Evolutionary conservation across 2,888 invertebrate genomes (phyloP).

Genomic region (Trachelus stipa): DNA sequence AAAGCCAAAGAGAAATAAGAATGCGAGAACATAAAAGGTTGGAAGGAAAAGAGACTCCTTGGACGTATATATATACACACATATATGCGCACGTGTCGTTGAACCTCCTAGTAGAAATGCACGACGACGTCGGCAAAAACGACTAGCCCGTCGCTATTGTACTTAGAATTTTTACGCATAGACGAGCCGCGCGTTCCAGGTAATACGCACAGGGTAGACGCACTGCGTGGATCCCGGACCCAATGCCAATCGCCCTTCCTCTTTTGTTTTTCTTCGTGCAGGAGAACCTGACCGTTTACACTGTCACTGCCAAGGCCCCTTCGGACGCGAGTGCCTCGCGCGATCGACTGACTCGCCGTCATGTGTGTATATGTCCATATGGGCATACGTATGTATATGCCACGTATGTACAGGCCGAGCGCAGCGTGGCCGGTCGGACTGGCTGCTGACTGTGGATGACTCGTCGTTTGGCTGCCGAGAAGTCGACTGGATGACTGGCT

Average conservation of each 20-base stretch:
- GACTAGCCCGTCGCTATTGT: not conserved
- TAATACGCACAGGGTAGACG: not conserved
- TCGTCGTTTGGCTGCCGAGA: not conserved
- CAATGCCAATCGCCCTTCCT: not conserved
- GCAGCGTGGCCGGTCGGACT: constrained; percentile 14
- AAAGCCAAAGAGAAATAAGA: not conserved
- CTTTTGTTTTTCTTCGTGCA: not conserved
- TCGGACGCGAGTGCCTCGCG: not conserved
- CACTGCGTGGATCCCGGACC: not conserved
- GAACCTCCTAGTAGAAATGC: not conserved
- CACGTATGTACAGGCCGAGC: constrained; percentile 13
- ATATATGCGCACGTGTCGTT: not conserved
- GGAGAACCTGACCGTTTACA: not conserved
- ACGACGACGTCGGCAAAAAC: not conserved
- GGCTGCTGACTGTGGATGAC: constrained; percentile 6
- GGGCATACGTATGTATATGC: not conserved
- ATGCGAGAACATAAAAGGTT: not conserved
- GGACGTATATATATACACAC: not conserved
- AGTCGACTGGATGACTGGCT: constrained; percentile 16
- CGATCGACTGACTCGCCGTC: not conserved
- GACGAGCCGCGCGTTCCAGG: not conserved
- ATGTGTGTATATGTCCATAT: not conserved
- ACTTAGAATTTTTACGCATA: not conserved
- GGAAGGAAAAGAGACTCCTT: not conserved
- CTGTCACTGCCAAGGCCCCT: constrained; percentile 39